These are phyloP conservation scores for Drosophila antonietae DNA, from an alignment of 2,888 invertebrate species.

Conservation along the genomic window DNA sequence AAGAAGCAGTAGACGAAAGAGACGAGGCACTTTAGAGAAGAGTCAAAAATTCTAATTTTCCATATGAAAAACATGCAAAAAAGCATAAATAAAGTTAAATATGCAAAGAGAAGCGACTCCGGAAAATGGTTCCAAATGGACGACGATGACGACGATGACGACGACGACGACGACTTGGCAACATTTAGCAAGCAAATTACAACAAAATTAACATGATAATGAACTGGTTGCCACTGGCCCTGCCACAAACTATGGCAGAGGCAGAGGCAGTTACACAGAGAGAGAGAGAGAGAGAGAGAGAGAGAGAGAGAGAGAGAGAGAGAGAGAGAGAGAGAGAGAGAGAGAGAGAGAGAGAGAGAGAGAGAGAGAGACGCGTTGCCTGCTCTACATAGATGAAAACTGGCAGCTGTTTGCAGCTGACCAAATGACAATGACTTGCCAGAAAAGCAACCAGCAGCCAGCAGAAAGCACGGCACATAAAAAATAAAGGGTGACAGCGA, in stretches of 20 bases:
- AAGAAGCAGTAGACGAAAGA: background rate
- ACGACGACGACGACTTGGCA: slow-evolving; percentile 65
- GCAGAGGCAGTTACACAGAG: background rate
- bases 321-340: background rate
- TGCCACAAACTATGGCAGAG: slow-evolving; percentile 23
- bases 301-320: background rate
- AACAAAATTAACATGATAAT: slow-evolving; percentile 81
- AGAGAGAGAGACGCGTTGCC: background rate
- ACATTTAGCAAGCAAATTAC: slow-evolving; percentile 80
- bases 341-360: background rate
- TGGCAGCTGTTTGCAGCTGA: slow-evolving; percentile 74
- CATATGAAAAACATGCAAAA: slow-evolving; percentile 74
- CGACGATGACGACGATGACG: slow-evolving; percentile 61
- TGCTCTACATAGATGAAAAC: slow-evolving; percentile 44
- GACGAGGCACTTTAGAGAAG: slow-evolving; percentile 7
- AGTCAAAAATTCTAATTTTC: slow-evolving; percentile 72
- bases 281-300: background rate
- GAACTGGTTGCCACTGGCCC: slow-evolving; percentile 57
- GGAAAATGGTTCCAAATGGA: slow-evolving; percentile 66
- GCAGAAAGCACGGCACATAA: slow-evolving; percentile 8
- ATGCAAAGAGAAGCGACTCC: slow-evolving; percentile 60
- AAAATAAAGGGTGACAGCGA: slow-evolving; percentile 13
- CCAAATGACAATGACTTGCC: slow-evolving; percentile 77
- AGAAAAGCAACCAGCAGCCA: slow-evolving; percentile 30
- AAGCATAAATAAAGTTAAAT: slow-evolving; percentile 76